Conservation (phyloP, 2,113 vertebrate genomes). For the Fulmarus glacialis region DNA sequence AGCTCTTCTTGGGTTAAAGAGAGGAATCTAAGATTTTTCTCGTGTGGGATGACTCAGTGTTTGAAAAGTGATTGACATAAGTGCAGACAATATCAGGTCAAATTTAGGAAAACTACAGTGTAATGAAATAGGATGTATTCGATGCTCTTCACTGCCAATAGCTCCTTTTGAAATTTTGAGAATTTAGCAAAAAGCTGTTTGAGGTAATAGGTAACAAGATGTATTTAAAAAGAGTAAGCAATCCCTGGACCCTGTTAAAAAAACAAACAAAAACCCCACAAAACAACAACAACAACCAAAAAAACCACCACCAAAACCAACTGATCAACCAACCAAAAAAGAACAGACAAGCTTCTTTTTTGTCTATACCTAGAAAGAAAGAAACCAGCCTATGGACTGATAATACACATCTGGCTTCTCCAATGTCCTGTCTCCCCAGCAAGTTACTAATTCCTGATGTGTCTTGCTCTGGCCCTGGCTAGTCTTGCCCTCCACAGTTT, state of each 20-base stretch:
- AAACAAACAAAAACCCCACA: rapidly evolving
- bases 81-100: background rate
- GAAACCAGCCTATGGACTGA: background rate
- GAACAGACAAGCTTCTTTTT: background rate
- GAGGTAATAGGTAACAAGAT: background rate
- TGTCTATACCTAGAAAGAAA: background rate
- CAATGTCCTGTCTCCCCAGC: background rate
- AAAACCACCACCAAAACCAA: background rate
- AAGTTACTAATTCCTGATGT: background rate
- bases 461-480: background rate
- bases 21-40: background rate
- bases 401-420: background rate
- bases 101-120: background rate
- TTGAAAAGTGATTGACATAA: background rate
- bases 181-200: background rate
- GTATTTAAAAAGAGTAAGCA: background rate
- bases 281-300: background rate
- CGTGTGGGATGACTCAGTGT: background rate
- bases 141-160: background rate
- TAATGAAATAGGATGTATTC: background rate
- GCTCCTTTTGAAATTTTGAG: background rate
- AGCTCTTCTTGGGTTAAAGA: background rate
- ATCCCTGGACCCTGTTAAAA: background rate
- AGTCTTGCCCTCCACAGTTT: background rate
- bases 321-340: rapidly evolving